phyloP scores from a whole-genome alignment of 2,888 invertebrate species.

The Leistus spinibarbis region DNA sequence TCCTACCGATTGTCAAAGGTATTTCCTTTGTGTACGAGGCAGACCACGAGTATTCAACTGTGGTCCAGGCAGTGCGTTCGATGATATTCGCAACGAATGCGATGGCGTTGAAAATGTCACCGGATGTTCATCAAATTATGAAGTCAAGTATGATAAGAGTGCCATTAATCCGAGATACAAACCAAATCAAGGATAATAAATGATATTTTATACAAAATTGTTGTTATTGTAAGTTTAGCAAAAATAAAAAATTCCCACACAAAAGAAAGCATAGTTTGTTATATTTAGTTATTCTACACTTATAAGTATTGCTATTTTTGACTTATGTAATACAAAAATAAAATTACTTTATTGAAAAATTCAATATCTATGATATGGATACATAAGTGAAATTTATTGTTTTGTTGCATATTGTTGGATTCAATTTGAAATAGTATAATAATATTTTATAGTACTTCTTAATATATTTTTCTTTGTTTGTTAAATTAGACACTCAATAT shows the following conservation, averaged over 20 bases:
- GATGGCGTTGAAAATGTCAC: slow-evolving; percentile 80
- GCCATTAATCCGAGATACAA: slow-evolving; percentile 14
- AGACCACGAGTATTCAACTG: slow-evolving; percentile 78
- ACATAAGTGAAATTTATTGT: too few relatives aligned
- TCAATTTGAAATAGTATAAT: too few relatives aligned
- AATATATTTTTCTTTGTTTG: too few relatives aligned
- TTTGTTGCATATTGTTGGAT: too few relatives aligned
- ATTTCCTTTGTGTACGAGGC: slow-evolving; percentile 77
- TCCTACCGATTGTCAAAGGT: slow-evolving; percentile 74
- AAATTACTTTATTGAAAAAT: neutral
- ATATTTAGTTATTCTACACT: neutral
- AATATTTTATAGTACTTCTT: too few relatives aligned
- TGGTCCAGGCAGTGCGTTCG: slow-evolving; percentile 78
- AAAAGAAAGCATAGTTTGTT: neutral
- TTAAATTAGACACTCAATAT: too few relatives aligned
- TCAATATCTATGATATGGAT: neutral
- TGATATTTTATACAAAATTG: neutral
- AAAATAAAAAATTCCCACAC: neutral
- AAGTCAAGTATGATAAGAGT: slow-evolving; percentile 15
- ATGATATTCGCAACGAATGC: slow-evolving; percentile 72
- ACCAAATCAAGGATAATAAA: neutral
- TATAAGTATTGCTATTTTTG: neutral
- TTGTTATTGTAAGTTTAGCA: neutral
- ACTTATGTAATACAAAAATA: neutral
- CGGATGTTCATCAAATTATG: slow-evolving; percentile 63